phyloP scores from a whole-genome alignment of 1,140 invertebrate genomes.

The Homarus americanus region DNA sequence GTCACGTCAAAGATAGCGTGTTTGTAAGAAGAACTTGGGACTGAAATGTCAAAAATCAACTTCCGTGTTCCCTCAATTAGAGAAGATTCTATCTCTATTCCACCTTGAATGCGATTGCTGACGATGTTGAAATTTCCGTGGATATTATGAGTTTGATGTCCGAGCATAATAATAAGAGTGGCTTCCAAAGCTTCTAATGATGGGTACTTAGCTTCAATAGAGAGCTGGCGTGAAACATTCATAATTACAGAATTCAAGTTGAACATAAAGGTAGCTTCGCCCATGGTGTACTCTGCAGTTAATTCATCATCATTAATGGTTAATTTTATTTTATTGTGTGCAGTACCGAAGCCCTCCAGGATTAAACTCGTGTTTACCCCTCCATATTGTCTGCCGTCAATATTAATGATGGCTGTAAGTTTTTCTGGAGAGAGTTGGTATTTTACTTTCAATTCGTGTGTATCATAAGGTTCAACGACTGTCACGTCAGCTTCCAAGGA shows the following conservation, averaged over 20 bases:
- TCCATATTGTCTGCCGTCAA: not conserved
- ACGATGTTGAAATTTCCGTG: constrained; percentile 17
- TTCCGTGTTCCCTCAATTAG: constrained; percentile 34
- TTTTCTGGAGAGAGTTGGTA: constrained; percentile 14
- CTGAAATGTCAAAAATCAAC: constrained; percentile 23
- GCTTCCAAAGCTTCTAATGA: constrained; percentile 39
- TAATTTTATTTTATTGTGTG: constrained; percentile 5
- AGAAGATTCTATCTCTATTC: constrained; percentile 19
- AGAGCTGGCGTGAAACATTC: constrained; percentile 11
- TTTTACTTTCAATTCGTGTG: constrained; percentile 20
- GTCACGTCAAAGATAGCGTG: constrained; percentile 16
- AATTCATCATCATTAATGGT: constrained; percentile 27
- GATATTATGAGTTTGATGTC: constrained; percentile 27
- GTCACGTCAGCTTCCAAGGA: constrained; percentile 36
- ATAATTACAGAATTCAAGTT: not conserved
- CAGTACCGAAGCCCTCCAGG: not conserved
- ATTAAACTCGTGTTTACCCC: not conserved
- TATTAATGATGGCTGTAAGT: not conserved
- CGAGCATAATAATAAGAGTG: constrained; percentile 5
- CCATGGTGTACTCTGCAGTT: constrained; percentile 16
- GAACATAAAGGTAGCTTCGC: constrained; percentile 17
- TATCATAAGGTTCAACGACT: constrained; percentile 24
- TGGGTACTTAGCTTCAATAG: constrained; percentile 29
- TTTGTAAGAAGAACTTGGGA: constrained; percentile 33
- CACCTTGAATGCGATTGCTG: constrained; percentile 14